Percentiles rank a stretch among this genome's conserved stretches.
These are phyloP conservation scores for Hydraecia micacea DNA, from an alignment of 2,888 invertebrate genomes.

Conservation along the genomic window DNA sequence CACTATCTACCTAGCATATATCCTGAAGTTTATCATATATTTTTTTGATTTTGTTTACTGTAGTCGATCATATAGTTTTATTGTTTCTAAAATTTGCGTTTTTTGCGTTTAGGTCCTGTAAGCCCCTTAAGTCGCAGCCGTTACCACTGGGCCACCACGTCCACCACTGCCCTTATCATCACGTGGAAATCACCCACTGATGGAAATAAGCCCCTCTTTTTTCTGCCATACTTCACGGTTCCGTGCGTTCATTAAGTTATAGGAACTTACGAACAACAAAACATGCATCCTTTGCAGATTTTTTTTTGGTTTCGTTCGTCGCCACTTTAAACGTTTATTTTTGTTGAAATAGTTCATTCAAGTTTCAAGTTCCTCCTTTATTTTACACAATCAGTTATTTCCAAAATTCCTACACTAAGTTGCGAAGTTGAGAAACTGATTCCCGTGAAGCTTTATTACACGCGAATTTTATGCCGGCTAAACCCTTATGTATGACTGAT, in stretches of 20 bases:
- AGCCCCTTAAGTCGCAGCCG: too few relatives aligned
- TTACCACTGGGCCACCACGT: too few relatives aligned
- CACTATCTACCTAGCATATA: too few relatives aligned
- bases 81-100: too few relatives aligned
- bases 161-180: too few relatives aligned
- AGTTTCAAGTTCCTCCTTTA: neutral
- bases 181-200: too few relatives aligned
- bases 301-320: neutral
- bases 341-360: neutral
- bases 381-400: slow-evolving; percentile 1
- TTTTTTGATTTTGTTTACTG: too few relatives aligned
- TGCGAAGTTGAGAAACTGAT: neutral
- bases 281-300: neutral
- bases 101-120: too few relatives aligned
- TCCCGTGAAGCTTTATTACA: neutral
- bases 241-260: neutral
- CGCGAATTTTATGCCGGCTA: neutral
- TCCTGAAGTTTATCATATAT: too few relatives aligned
- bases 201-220: too few relatives aligned
- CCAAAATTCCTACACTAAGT: neutral
- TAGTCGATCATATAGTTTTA: too few relatives aligned
- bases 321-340: neutral
- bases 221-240: too few relatives aligned
- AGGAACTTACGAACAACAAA: neutral
- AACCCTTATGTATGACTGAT: neutral